Base-by-base conservation (phyloP, 2,797 vertebrate genomes). In the Mastacembelus armatus region DNA sequence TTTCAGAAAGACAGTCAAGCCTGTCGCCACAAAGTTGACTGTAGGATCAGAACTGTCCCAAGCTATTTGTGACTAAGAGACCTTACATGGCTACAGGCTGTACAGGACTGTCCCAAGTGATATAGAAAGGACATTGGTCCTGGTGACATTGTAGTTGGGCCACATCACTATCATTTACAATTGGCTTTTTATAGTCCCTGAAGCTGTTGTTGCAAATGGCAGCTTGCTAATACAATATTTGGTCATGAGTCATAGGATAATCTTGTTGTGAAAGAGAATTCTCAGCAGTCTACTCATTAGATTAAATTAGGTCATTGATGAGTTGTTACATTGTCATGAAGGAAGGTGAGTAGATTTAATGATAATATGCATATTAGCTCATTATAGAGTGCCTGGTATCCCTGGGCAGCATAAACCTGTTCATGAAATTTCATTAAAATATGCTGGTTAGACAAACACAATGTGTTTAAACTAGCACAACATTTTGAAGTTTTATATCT, bases 101-200 rank as follows among this genome's bases (percentile, higher is more conserved):
- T 54, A 63, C 70, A 35, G 61, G 64, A 69, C 59, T 27, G 56
- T 72, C 78, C 82, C 62, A 50, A n/a, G n/a, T n/a, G n/a, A n/a
- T n/a, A n/a, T n/a, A 86, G 84, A 59, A 52, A 74, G 74, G 75
- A 82, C 88, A 88, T 83, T 85, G 86, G 84, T 90, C 71, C 78
- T 21, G 33, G 43, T 68, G 59, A 74, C 85, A 88, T 83, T 70
- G 74, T 85, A 65, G 74, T 69, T 39, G 22, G 36, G 58, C 77
- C 68, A 57, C 69, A 76, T 66, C 63, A 69, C 75, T 72, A 80
- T 86, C 62, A 76, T 83, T 80, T 69, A 69, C 80, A 66, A 65
- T 66, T 57, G 35, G 44, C 84, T 89, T 85, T 88, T 86, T 88
- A 89, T 87, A 87, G 89, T 70, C 45, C 59, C 18, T 30, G 14